Evolutionary conservation across 2,113 vertebrate species (phyloP).

Genomic region (Scomber colias): DNA sequence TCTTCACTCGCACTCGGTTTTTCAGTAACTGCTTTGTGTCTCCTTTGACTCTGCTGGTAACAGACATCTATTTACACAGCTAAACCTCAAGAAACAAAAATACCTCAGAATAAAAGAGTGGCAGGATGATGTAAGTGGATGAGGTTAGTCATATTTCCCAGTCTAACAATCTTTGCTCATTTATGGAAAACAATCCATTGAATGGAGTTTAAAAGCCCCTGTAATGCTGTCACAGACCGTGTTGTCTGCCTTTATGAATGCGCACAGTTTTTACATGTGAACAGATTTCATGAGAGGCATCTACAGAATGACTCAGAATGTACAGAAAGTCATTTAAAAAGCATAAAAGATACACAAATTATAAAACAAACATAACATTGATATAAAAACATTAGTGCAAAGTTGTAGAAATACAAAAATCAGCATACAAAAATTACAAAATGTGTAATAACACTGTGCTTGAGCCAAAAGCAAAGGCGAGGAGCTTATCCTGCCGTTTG

Average conservation of each 20-base stretch:
- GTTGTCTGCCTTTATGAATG: conserved; percentile 26
- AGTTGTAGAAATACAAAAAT: conserved; percentile 75
- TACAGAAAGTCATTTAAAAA: conserved; percentile 22
- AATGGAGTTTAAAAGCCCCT: background rate
- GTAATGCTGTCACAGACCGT: background rate
- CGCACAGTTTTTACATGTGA: background rate
- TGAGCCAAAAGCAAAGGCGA: conserved; percentile 58
- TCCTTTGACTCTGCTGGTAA: conserved; percentile 4
- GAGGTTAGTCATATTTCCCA: conserved; percentile 37
- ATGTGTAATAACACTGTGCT: conserved; percentile 81
- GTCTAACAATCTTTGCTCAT: conserved; percentile 12
- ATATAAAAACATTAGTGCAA: conserved; percentile 85
- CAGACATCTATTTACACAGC: conserved; percentile 44
- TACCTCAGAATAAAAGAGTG: conserved; percentile 11
- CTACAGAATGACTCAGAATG: conserved; percentile 22
- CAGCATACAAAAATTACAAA: conserved; percentile 53
- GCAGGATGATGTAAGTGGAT: conserved; percentile 28
- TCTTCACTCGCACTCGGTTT: background rate
- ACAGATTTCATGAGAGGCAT: background rate
- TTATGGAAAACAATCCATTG: conserved; percentile 4
- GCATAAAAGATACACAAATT: conserved; percentile 48
- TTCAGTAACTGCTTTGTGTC: conserved; percentile 16
- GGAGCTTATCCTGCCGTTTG: conserved; percentile 33
- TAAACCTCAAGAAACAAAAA: conserved; percentile 27
- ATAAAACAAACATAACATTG: conserved; percentile 48